Conservation (phyloP, 2,113 vertebrate genomes). For the Apeltes quadracus region DNA sequence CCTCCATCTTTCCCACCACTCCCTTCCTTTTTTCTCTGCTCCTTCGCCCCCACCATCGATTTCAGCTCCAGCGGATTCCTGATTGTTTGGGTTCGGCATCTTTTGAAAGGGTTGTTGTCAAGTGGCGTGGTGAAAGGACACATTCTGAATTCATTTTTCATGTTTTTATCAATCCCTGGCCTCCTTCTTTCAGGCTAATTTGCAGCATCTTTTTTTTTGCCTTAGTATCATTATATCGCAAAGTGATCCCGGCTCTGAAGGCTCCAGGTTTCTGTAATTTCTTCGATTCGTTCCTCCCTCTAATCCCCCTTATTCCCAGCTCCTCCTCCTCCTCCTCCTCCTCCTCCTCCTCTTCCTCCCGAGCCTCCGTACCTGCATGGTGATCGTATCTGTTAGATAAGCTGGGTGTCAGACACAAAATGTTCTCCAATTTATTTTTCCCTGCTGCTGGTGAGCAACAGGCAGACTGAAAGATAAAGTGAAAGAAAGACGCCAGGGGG, state of each 20-base stretch:
- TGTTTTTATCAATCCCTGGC: background rate
- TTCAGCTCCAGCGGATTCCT: conserved; percentile 22
- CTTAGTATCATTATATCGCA: background rate
- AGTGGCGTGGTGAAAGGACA: conserved; percentile 2
- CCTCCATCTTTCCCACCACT: conserved; percentile 16
- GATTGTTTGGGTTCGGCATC: conserved; percentile 1
- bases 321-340: conserved; percentile 3
- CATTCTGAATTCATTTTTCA: background rate
- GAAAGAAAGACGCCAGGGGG: conserved; percentile 1
- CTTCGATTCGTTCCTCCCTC: conserved; percentile 21
- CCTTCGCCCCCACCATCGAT: conserved; percentile 13
- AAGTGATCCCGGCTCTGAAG: background rate
- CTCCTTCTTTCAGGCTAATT: background rate
- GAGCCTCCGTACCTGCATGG: conserved; percentile 26
- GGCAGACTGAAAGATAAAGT: conserved; percentile 46
- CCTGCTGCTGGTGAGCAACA: conserved; percentile 51
- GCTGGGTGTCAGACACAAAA: conserved; percentile 60
- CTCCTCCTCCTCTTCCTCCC: conserved; percentile 10
- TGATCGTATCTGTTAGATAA: conserved; percentile 64
- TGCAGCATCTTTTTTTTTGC: background rate
- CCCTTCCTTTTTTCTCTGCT: conserved; percentile 24
- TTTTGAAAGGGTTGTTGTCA: background rate
- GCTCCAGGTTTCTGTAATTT: conserved; percentile 15
- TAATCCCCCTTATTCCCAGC: background rate
- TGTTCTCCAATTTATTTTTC: conserved; percentile 63